phyloP scores from a whole-genome alignment of 92 coral and sea anemone species.

The Zoanthus sansibaricus region DNA sequence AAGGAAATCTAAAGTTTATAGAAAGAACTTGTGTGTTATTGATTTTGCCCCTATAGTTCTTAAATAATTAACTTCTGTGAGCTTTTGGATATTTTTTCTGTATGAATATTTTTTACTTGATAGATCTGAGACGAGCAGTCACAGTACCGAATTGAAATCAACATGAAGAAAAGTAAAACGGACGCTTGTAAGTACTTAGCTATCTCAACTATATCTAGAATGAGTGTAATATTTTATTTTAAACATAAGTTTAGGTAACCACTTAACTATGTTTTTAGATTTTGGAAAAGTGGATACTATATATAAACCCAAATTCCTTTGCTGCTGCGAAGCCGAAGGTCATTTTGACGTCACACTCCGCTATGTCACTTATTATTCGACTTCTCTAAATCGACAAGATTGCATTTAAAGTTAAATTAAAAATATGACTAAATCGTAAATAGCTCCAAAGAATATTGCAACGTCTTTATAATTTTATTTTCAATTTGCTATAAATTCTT shows the following conservation, averaged over 20 bases:
- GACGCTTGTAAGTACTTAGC: conserved; percentile 64
- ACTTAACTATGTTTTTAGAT: not conserved
- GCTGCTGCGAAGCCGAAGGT: conserved; percentile 40
- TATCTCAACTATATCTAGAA: not conserved
- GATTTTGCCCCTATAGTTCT: not conserved
- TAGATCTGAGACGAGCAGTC: conserved; percentile 13
- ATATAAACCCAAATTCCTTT: conserved; percentile 31
- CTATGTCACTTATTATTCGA: not conserved
- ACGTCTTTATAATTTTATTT: not conserved
- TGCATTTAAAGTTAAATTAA: not conserved
- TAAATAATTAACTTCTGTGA: not conserved
- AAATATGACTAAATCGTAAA: not conserved
- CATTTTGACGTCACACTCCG: conserved; percentile 37
- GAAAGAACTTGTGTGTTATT: not conserved
- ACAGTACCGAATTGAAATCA: conserved; percentile 35
- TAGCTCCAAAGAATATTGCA: not conserved
- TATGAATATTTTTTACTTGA: not conserved
- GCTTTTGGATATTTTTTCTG: not conserved
- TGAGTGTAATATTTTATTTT: not conserved
- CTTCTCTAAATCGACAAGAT: not conserved
- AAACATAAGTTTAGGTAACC: not conserved
- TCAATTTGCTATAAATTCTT: not conserved
- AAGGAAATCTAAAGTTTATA: not conserved
- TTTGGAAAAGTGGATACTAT: not conserved
- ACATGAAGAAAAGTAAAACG: conserved; percentile 53